Evolutionary conservation across 2,888 invertebrate species (phyloP), one percentile per base, ranked within the genome.

Genomic region (Biston betularia): DNA sequence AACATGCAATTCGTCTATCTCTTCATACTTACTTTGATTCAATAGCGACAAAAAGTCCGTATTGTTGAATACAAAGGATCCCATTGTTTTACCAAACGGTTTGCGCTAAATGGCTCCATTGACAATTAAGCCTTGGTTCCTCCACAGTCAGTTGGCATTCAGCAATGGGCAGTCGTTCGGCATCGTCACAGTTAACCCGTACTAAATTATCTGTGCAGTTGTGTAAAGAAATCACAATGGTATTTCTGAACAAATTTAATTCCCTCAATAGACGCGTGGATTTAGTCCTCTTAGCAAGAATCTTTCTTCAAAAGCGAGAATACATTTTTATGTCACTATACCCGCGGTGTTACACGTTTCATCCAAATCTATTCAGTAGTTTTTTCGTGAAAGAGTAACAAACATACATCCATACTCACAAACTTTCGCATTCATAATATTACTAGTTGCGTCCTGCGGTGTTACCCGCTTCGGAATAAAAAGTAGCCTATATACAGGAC

Each of bases 1-100:
- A 14, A 53, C 2, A 53, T 53, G 54, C 42, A 54, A 54, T 56
- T 58, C 57, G 12, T 48, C 48, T 15, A 35, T 48, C 48, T 44
- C 44, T 6, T 3, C 33, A 46, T 24, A 54, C 53, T 40, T 38
- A 15, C 48, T n/a, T 49, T 50, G 35, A 10, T 44, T 59, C 56
- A 52, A 49, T 54, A 44, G 60, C 49, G 44, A 61, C 59, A 70
- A 66, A 72, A 65, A 65, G 38, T 61, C 63, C 59, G 52, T 35
- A 52, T 67, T 57, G 57, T 57, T 48, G 9, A 45, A 45, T 58
- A 73, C 70, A 73, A 71, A 56, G 49, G 81, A 80, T 75, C 70
- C 82, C 79, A 89, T 89, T 89, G 89, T 89, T 87, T 77, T 69
- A 73, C 71, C 55, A 33, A 75, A 85, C 84, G 81, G 86, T 85